Percentiles rank a stretch among this genome's conserved stretches.
These are phyloP conservation scores for Microtus montanus DNA, from an alignment of 2,113 vertebrate species.

Conservation along the genomic window DNA sequence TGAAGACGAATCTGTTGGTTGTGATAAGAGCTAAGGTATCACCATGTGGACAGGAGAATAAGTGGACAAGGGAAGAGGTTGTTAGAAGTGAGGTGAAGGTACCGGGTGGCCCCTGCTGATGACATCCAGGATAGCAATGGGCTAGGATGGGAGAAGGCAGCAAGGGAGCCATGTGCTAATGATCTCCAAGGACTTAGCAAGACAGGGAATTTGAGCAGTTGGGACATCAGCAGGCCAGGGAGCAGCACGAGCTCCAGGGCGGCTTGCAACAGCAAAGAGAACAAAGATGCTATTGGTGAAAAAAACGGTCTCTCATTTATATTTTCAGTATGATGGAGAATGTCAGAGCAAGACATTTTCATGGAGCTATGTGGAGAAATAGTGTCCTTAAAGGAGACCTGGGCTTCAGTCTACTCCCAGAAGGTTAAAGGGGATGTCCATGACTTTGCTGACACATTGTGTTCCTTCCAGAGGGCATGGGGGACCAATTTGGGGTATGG, in stretches of 20 bases:
- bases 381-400: not conserved
- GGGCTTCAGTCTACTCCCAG: not conserved
- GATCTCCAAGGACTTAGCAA: not conserved
- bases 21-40: not conserved
- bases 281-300: not conserved
- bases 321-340: not conserved
- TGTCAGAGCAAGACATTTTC: not conserved
- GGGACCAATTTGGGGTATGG: no score
- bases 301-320: not conserved
- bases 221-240: not conserved
- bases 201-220: not conserved
- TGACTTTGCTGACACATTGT: not conserved
- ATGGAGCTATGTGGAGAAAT: not conserved
- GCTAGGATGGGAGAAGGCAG: not conserved
- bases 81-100: not conserved
- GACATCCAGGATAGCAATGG: not conserved
- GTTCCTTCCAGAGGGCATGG: no score
- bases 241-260: not conserved
- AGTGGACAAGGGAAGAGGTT: not conserved
- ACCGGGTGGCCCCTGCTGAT: not conserved
- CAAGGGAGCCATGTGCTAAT: not conserved
- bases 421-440: not conserved
- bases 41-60: not conserved
- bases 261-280: not conserved
- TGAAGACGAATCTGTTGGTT: not conserved